Evolutionary conservation across 2,797 vertebrate species (phyloP).

Genomic region (Cuniculus paca): DNA sequence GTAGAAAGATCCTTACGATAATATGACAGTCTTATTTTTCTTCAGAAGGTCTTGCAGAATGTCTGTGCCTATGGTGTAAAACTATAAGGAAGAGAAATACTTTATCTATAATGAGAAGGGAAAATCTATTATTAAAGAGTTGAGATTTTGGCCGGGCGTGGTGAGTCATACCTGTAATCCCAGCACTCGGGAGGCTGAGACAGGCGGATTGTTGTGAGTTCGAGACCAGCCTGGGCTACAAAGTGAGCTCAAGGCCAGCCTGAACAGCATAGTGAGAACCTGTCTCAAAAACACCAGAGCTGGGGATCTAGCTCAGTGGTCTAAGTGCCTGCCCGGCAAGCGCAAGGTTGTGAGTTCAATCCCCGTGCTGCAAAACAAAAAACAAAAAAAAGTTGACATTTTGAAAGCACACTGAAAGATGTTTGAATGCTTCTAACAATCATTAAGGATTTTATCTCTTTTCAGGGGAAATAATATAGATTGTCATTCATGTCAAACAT

Average conservation of each 20-base stretch:
- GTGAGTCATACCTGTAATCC: no score
- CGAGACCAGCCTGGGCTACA: no score
- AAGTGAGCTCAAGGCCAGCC: no score
- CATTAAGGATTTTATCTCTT: conserved; percentile 37
- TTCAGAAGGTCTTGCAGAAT: background rate
- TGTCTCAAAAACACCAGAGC: no score
- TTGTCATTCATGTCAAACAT: conserved; percentile 50
- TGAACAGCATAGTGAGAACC: no score
- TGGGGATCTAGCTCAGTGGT: no score
- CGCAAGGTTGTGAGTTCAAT: no score
- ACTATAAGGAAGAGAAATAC: background rate
- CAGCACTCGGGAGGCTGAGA: no score
- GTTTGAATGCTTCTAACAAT: conserved; percentile 31
- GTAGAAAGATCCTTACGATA: conserved; percentile 2
- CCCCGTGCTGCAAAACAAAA: no score
- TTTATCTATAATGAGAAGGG: background rate
- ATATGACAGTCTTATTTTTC: conserved; percentile 41
- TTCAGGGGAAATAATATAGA: conserved; percentile 41
- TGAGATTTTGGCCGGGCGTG: no score
- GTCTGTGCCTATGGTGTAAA: conserved; percentile 4
- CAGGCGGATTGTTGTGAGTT: no score
- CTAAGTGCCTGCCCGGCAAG: no score
- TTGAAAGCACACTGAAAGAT: conserved; percentile 43
- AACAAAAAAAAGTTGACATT: background rate
- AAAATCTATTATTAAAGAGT: conserved; percentile 43